Evolutionary conservation across 2,888 invertebrate genomes (phyloP).

Genomic region (Caenorhabditis drosophilae): DNA sequence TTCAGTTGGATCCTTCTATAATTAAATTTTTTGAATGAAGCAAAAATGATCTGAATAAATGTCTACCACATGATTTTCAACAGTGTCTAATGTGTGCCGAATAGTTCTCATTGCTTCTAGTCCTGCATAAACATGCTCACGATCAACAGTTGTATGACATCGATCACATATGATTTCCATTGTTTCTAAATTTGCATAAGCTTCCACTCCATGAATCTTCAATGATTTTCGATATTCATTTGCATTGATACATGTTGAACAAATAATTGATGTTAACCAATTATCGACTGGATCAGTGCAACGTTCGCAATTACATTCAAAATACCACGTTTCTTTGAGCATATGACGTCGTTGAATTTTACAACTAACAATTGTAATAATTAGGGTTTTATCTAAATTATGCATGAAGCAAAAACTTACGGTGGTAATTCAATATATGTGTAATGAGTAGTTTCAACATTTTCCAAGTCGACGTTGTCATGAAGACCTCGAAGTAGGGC

Average conservation of each 20-base stretch:
- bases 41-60: not conserved
- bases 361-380: conserved; percentile 17
- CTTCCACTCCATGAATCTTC: conserved; percentile 32
- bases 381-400: not conserved
- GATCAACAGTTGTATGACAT: conserved; percentile 17
- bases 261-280: conserved; percentile 59
- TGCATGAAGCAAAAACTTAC: conserved; percentile 39
- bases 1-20: conserved; percentile 21
- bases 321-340: conserved; percentile 68
- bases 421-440: conserved; percentile 67
- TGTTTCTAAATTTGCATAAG: conserved; percentile 24
- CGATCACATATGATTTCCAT: conserved; percentile 32
- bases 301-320: conserved; percentile 66
- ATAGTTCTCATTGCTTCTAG: conserved; percentile 34
- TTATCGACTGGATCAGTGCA: conserved; percentile 64
- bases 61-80: conserved; percentile 15
- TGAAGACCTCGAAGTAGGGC: conserved; percentile 61
- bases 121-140: conserved; percentile 23
- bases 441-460: conserved; percentile 63
- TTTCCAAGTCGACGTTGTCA: conserved; percentile 55
- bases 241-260: conserved; percentile 55
- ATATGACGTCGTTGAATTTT: conserved; percentile 57
- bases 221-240: conserved; percentile 23
- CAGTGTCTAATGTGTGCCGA: conserved; percentile 17
- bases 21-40: not conserved